A percentile compares a stretch with the other conserved stretches of the same genome.
Evolutionary conservation across 2,113 vertebrate genomes (phyloP).

Genomic region (Anseranas semipalmata): DNA sequence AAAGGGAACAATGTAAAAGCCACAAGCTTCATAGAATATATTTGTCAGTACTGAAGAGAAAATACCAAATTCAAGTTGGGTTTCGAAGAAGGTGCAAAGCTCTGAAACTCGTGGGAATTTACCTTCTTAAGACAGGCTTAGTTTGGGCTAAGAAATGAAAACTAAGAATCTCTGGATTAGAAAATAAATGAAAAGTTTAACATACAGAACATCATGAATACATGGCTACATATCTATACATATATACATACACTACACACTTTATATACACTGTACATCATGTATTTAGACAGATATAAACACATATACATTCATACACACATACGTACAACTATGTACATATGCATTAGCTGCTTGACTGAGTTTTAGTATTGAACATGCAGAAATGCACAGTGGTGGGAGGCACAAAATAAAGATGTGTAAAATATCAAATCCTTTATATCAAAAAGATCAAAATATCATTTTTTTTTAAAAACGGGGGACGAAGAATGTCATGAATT

Average conservation of each 20-base stretch:
- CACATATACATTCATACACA: slow-evolving; percentile 73
- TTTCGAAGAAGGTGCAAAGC: slow-evolving; percentile 3
- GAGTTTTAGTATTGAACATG: slow-evolving; percentile 19
- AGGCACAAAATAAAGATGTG: slow-evolving; percentile 29
- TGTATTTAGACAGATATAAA: slow-evolving; percentile 56
- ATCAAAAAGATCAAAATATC: no score
- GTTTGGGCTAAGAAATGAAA: neutral
- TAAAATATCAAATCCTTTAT: no score
- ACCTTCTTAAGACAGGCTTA: neutral
- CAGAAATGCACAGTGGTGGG: slow-evolving; percentile 36
- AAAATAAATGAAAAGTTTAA: slow-evolving; percentile 37
- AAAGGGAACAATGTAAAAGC: slow-evolving; percentile 3
- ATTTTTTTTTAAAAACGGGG: neutral
- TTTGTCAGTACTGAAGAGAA: neutral
- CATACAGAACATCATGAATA: neutral
- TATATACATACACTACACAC: slow-evolving; percentile 64
- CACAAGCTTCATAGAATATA: neutral
- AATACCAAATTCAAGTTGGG: neutral
- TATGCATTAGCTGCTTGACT: neutral
- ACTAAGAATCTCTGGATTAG: slow-evolving; percentile 33
- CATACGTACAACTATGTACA: slow-evolving; percentile 69
- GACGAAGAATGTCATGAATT: neutral
- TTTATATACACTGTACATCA: slow-evolving; percentile 76
- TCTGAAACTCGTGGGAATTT: neutral
- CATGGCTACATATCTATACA: slow-evolving; percentile 70